Conservation (phyloP, 2,797 vertebrate genomes). For the Typhlichthys subterraneus region DNA sequence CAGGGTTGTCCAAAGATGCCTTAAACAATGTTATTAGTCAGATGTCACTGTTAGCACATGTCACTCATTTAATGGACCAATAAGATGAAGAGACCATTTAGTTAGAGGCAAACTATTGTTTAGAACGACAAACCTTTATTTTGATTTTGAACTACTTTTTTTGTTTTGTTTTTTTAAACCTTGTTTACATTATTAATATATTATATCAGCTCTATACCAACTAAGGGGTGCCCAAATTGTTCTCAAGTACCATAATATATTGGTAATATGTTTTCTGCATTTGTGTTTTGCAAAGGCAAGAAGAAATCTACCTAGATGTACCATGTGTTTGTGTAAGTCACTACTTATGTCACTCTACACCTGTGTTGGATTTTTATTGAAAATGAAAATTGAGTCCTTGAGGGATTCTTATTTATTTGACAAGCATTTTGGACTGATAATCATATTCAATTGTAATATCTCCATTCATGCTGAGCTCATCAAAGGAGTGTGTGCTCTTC, state of each 20-base stretch:
- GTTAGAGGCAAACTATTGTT: constrained; percentile 35
- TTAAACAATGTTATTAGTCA: constrained; percentile 54
- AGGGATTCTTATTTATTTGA: constrained; percentile 80
- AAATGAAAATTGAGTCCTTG: constrained; percentile 67
- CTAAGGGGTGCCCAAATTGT: constrained; percentile 64
- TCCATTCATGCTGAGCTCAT: constrained; percentile 58
- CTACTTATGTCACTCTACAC: constrained; percentile 21
- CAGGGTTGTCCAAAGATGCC: constrained; percentile 76
- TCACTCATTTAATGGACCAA: constrained; percentile 55
- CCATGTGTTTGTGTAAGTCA: constrained; percentile 59
- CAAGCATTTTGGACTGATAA: constrained; percentile 73
- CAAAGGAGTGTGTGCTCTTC: constrained; percentile 43
- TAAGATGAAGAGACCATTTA: constrained; percentile 58
- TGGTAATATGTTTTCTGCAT: constrained; percentile 64
- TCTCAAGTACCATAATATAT: constrained; percentile 66
- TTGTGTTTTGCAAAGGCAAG: constrained; percentile 64
- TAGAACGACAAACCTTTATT: constrained; percentile 25
- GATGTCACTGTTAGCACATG: constrained; percentile 37
- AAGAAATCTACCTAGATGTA: constrained; percentile 80
- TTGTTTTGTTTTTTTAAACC: constrained; percentile 58
- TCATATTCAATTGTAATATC: constrained; percentile 66
- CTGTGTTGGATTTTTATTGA: constrained; percentile 66
- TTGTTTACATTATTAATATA: constrained; percentile 86
- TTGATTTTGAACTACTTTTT: constrained; percentile 67
- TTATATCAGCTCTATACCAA: constrained; percentile 63